Conservation (phyloP, 2,113 vertebrate genomes). For the Todiramphus chloris region DNA sequence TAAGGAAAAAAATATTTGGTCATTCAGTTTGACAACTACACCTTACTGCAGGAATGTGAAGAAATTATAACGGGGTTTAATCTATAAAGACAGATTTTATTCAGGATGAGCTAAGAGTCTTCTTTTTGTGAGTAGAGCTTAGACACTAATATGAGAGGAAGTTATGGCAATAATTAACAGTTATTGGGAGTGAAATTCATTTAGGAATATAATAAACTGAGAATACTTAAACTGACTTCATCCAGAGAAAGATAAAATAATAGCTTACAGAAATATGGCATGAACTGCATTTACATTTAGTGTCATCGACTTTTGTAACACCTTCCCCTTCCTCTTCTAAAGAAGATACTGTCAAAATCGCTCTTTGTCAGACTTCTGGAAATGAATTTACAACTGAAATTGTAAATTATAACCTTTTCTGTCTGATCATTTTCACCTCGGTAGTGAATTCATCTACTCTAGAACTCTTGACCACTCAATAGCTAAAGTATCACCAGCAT, state of each 20-base stretch:
- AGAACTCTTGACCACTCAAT: neutral
- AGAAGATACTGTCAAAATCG: neutral
- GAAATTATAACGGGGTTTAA: neutral
- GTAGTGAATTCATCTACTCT: neutral
- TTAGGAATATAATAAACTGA: constrained; percentile 8
- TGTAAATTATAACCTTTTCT: neutral
- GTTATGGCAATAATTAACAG: neutral
- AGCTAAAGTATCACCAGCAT: neutral
- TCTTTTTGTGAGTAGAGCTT: neutral
- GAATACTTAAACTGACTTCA: neutral
- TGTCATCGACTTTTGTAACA: neutral
- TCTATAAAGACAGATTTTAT: neutral
- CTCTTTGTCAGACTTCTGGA: neutral
- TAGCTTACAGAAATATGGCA: neutral
- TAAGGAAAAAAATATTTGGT: neutral
- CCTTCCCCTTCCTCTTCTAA: neutral
- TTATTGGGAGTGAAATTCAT: neutral
- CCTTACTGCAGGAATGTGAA: neutral
- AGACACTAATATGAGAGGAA: neutral
- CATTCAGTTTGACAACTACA: neutral
- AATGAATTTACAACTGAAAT: neutral
- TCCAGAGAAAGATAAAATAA: neutral
- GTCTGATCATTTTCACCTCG: neutral
- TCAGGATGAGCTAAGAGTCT: neutral
- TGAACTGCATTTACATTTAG: neutral